Base-by-base conservation (phyloP, 2,797 vertebrate species). In the Cuniculus paca region DNA sequence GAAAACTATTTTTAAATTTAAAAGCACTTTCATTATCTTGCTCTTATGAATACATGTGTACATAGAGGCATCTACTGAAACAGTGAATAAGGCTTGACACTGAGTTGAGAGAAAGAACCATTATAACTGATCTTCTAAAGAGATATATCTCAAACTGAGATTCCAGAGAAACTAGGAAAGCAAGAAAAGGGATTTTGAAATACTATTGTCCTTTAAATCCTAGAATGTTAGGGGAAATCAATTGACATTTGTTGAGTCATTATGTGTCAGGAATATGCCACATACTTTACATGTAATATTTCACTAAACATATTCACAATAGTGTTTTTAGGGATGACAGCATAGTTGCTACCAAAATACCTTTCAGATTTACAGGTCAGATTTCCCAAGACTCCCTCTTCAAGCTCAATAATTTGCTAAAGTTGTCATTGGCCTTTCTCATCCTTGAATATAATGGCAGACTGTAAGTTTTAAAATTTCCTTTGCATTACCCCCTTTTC, bases 1-100 rank as follows among this genome's bases (percentile, higher is more conserved):
- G 90, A 86, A 92, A 94, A 97, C 97, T 98, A 97, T 98, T 97
- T 97, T 97, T 97, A 97, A 95, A 97, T 89, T 95, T 97, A 89
- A 97, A 97, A 97, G 92, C 92, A 96, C 87, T 97, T 97, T 91
- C 86, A 97, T 97, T 95, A 97, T 95, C 86, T 89, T 56, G 74
- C 86, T 89, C 48, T 94, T 95, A 83, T n/a, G 36, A 97, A 95
- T 96, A 92, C 91, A 17, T 72, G 72, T 61, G 79, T 87, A 89
- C 79, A 92, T 56, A 68, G 85, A 94, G 63, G 70, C 80, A 80
- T 63, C 90, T 81, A 68, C 91, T 84, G 80, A 89, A 96, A 88
- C 17, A 86, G 70, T 45, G 79, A 94, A 86, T 72, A 95, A 60
- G 26, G 50, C 88, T 92, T 94, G 85, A 92, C 79, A 78, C 12